Percentiles rank a stretch among this genome's conserved stretches.
Conservation (phyloP, 2,113 vertebrate genomes). For the Campylorhamphus procurvoides region DNA sequence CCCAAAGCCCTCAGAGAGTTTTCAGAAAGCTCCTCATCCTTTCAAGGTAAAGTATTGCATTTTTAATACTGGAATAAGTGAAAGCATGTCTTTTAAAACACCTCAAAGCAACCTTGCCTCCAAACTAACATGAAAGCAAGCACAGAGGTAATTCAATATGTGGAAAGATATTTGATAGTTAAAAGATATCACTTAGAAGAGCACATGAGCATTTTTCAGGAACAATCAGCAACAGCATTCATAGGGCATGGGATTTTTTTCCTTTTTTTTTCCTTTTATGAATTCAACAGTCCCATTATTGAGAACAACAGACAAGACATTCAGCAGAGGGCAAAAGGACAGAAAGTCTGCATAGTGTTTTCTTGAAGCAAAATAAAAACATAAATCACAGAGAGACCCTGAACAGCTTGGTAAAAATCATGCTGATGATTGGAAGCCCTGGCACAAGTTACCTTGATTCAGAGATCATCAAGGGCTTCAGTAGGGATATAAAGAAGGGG, state of each 20-base stretch:
- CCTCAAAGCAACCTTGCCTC: not conserved
- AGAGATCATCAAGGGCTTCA: not conserved
- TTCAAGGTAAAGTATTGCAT: not conserved
- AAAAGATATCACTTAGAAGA: not conserved
- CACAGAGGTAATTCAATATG: not conserved
- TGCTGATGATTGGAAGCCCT: not conserved
- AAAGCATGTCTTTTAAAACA: not conserved
- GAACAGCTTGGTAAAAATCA: not conserved
- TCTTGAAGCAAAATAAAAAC: not conserved
- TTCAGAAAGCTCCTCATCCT: not conserved
- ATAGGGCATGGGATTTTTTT: not conserved
- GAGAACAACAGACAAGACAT: not conserved
- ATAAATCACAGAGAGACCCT: not conserved
- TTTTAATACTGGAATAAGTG: not conserved
- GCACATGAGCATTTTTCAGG: not conserved
- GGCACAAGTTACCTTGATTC: not conserved
- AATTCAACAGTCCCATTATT: not conserved
- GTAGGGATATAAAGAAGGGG: not conserved
- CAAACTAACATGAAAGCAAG: not conserved
- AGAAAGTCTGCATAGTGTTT: not conserved
- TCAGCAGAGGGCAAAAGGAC: not conserved
- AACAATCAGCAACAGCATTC: not conserved
- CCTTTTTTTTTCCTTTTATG: not conserved
- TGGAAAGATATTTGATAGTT: not conserved
- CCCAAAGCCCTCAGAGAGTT: not conserved